These are phyloP conservation scores for Orthosia cruda DNA, from an alignment of 2,888 invertebrate genomes.

Conservation along the genomic window DNA sequence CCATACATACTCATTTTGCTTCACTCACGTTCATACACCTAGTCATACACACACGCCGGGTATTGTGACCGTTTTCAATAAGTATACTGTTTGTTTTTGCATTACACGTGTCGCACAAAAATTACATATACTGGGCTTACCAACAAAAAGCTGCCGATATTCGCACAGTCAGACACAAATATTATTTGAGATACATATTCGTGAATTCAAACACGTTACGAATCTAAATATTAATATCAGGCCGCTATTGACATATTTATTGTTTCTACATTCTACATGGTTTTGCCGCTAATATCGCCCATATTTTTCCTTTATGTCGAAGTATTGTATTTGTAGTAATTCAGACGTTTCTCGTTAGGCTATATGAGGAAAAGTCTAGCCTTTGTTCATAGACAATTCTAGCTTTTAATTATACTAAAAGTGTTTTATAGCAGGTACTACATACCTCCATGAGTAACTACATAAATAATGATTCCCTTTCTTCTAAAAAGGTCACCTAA, in stretches of 20 bases:
- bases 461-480: slow-evolving; percentile 6
- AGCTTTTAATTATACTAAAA: slow-evolving; percentile 2
- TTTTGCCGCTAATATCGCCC: slow-evolving; percentile 22
- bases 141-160: slow-evolving; percentile 3
- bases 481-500: not conserved
- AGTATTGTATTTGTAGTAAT: slow-evolving; percentile 31
- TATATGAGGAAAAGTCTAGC: not conserved
- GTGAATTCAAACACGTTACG: slow-evolving; percentile 48
- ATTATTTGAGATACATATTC: slow-evolving; percentile 46
- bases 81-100: not conserved
- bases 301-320: slow-evolving; percentile 13
- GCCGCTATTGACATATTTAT: slow-evolving; percentile 61
- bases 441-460: not conserved
- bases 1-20: no score
- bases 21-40: no score
- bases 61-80: no score
- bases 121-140: not conserved
- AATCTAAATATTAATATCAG: slow-evolving; percentile 52
- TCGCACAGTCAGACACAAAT: slow-evolving; percentile 37
- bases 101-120: not conserved
- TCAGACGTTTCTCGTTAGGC: slow-evolving; percentile 1
- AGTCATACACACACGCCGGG: no score
- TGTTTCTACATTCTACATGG: slow-evolving; percentile 48
- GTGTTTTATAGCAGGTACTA: not conserved
- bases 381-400: not conserved